Base-by-base conservation (phyloP, 2,797 vertebrate species). In the Cryptoprocta ferox region DNA sequence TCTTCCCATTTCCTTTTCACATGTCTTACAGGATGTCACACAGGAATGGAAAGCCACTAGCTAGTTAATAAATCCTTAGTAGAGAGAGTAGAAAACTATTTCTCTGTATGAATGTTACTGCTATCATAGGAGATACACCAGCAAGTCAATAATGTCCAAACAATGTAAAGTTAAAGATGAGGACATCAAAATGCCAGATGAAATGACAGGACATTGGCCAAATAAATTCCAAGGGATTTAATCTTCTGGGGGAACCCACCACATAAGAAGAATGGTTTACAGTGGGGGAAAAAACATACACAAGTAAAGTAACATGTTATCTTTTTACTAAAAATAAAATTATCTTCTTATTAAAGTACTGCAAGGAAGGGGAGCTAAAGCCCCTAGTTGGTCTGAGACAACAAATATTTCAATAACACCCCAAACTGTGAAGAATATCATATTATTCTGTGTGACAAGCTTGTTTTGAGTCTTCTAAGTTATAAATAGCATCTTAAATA, bases 271-370 rank as follows among this genome's bases (percentile, higher is more conserved):
- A 86, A 86, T 32, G 35, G 45, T 56, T 94, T 83, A 78, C 5
- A 94, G 9, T 65, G 15, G 37, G 37, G 37, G 75, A 87, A 86
- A 59, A 75, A 9, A 65, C 10, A 63, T 14, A n/a, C n/a, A 61
- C 11, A n/a, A 16, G 39, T 70, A 70, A 86, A 61, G 63, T 61
- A 87, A 80, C 24, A 94, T 9, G 18, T 78, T 50, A 83, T 56
- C 16, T 32, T 88, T 59, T 81, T 81, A 85, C 12, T 59, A 80
- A 76, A 76, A 76, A 56, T 16, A 37, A 83, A 70, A 26, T 87
- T 97, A 78, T 68, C 65, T 80, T 89, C n/a, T 42, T 61, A 50
- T 39, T 84, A 87, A 93, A 90, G 91, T 37, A 73, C 1, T 75
- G 11, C 21, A 90, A 71, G 37, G 42, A 95, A 91, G 18, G 37